These are phyloP conservation scores for Hipparchia sbordonii DNA, from an alignment of 2,888 invertebrate species.

Conservation along the genomic window DNA sequence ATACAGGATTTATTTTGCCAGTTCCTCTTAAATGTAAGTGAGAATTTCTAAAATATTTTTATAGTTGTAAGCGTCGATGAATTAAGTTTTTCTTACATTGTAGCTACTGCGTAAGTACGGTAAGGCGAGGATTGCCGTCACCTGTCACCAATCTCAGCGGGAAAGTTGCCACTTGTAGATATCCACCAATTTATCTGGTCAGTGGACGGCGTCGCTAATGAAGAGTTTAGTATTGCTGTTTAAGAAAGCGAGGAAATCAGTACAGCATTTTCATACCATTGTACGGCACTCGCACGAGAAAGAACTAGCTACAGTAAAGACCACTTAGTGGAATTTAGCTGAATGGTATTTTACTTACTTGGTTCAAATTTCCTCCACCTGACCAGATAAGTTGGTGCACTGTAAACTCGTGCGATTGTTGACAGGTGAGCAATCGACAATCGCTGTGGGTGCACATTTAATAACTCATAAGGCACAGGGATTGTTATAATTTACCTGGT, in stretches of 20 bases:
- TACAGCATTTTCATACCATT: no score
- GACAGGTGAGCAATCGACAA: constrained; percentile 16
- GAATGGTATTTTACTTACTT: no score
- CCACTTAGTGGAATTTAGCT: no score
- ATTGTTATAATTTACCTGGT: constrained; percentile 49
- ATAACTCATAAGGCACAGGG: constrained; percentile 52
- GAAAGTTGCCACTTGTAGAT: no score
- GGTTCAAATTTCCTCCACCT: no score
- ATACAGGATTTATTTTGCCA: constrained; percentile 82
- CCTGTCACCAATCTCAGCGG: constrained; percentile 27
- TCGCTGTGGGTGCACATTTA: constrained; percentile 57
- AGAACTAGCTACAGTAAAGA: no score
- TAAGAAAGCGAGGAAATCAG: no score
- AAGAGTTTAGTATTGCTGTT: no score
- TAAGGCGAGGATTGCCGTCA: constrained; percentile 23
- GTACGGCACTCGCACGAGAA: no score
- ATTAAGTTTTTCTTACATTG: constrained; percentile 70
- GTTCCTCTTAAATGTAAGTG: constrained; percentile 82
- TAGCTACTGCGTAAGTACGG: constrained; percentile 63
- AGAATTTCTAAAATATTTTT: constrained; percentile 82
- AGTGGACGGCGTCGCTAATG: no score
- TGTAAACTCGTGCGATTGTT: constrained; percentile 27
- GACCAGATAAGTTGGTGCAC: no score
- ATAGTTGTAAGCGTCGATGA: constrained; percentile 79
- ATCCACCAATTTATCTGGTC: no score